Evolutionary conservation across 1,140 invertebrate species (phyloP).

Genomic region (Caenorhabditis brenneri): DNA sequence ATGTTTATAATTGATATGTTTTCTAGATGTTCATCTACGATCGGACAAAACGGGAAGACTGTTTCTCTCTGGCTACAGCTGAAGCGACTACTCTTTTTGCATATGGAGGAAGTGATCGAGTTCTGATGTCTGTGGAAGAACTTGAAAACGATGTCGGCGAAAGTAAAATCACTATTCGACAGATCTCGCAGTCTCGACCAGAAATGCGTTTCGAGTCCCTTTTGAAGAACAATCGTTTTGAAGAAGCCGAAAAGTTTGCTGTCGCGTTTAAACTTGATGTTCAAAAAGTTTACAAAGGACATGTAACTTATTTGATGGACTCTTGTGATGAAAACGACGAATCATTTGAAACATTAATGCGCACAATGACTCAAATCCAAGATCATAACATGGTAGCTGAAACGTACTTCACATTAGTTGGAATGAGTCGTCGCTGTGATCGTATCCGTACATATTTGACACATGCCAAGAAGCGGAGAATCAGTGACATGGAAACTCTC

Average conservation of each 20-base stretch:
- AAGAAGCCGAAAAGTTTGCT: slow-evolving; percentile 21
- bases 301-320: slow-evolving; percentile 24
- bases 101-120: slow-evolving; percentile 28
- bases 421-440: slow-evolving; percentile 21
- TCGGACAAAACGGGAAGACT: background rate
- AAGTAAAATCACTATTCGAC: background rate
- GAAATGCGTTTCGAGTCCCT: slow-evolving; percentile 27
- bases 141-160: background rate
- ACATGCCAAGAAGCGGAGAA: background rate
- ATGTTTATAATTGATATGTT: background rate
- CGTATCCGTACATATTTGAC: slow-evolving; percentile 9
- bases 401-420: slow-evolving; percentile 1
- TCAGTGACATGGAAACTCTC: background rate
- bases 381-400: slow-evolving; percentile 28
- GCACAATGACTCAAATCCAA: background rate
- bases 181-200: background rate
- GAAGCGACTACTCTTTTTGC: background rate
- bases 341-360: background rate
- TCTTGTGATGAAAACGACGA: background rate
- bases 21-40: slow-evolving; percentile 27
- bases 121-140: background rate
- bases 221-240: slow-evolving; percentile 16
- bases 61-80: background rate
- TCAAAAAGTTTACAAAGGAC: slow-evolving; percentile 17
- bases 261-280: background rate